phyloP scores from a whole-genome alignment of 2,888 invertebrate species.

The Meliscaeva auricollis region DNA sequence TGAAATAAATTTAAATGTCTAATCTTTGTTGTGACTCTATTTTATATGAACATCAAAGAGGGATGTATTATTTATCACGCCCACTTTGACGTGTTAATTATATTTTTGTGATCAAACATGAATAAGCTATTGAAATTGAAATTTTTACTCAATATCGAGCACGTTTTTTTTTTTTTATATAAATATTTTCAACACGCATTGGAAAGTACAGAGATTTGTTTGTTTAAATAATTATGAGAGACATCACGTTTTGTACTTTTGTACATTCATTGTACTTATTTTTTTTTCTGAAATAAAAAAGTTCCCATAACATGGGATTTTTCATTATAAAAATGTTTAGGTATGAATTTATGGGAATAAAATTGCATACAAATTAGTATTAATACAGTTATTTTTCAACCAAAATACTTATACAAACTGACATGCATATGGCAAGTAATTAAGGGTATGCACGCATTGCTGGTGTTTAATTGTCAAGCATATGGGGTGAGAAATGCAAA shows the following conservation, averaged over 20 bases:
- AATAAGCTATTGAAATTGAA: conserved; percentile 34
- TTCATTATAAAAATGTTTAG: conserved; percentile 8
- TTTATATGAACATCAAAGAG: neutral
- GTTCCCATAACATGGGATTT: conserved; percentile 29
- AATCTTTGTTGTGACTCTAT: neutral
- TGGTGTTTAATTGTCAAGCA: neutral
- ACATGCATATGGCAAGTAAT: conserved; percentile 5
- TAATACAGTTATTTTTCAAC: neutral
- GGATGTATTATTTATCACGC: conserved; percentile 5
- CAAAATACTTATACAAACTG: conserved; percentile 3
- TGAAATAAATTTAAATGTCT: neutral
- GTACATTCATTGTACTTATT: neutral
- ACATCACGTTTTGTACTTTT: conserved; percentile 36
- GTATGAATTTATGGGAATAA: conserved; percentile 1
- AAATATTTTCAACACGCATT: conserved; percentile 17
- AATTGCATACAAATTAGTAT: conserved; percentile 39
- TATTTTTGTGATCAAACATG: too few relatives aligned
- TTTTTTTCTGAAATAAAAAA: conserved; percentile 16
- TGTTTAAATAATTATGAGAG: conserved; percentile 21
- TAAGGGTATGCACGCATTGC: conserved; percentile 26
- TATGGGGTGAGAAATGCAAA: neutral
- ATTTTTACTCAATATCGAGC: conserved; percentile 26
- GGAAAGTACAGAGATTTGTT: conserved; percentile 10
- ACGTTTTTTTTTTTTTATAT: conserved; percentile 7
- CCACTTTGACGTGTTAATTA: conserved; percentile 56